Base-by-base conservation (phyloP, 2,888 invertebrate genomes). In the Ochropleura plecta region DNA sequence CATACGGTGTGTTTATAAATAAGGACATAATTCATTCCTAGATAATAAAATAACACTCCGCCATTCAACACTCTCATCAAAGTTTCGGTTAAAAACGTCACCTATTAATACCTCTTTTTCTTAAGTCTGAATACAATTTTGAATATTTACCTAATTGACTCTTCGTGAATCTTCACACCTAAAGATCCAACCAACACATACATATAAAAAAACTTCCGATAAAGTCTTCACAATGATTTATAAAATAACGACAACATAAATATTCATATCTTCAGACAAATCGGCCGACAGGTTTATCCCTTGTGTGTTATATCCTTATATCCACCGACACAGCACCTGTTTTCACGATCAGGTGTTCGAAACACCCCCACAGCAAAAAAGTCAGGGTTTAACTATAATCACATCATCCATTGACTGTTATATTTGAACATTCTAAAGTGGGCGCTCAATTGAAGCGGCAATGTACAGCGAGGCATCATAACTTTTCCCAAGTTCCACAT, bases 281-380 rank as follows among this genome's bases (percentile, higher is more conserved):
- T 91, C 88, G 49, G 6, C 20, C 59, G 81, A 85, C 79, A 86
- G 74, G 76, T 72, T 79, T 83, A 86, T 82, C 83, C 74, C 83
- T 72, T 88, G 86, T 88, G 73, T 71, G 82, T 40, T 46, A 70
- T 64, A 70, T 63, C 64, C 74, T 40, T 46, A 70, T 64, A 70
- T 63, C 64, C 74, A 82, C 79, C 73, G 70, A 87, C 84, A 76
- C 71, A 84, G 87, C 93, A 93, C 93, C 93, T 93, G 93, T 93
- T 91, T 70, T 87, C 80, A 75, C 87, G 91, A 90, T 93, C 93
- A 93, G 93, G 93, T 93, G 93, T 91, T 88, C 87, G 66, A 77
- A 87, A 88, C 79, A 86, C 81, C 82, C 86, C 78, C 73, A 66
- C 42, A 70, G 67, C 65, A 81, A 77, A 49, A 68, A 65, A 48